A percentile compares a stretch with the other conserved stretches of the same genome.
Conservation (phyloP, 2,797 vertebrate genomes). For the Capromys pilorides region DNA sequence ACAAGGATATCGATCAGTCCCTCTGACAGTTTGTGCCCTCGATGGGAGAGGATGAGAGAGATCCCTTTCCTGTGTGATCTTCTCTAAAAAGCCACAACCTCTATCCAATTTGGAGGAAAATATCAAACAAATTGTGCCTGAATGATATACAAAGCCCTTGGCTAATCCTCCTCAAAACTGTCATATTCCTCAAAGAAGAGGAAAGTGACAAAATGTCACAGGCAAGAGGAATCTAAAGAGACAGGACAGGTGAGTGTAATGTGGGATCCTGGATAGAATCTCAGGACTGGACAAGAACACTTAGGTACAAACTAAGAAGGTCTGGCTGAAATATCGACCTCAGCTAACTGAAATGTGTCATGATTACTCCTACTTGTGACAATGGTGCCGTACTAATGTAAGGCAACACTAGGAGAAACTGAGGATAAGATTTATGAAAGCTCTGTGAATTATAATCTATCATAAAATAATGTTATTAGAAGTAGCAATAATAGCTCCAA, state of each 20-base stretch:
- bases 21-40: neutral
- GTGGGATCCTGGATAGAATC: neutral
- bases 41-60: neutral
- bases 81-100: neutral
- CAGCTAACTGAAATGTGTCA: neutral
- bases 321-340: neutral
- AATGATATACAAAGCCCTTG: neutral
- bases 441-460: neutral
- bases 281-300: neutral
- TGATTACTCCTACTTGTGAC: neutral
- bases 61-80: neutral
- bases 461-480: neutral
- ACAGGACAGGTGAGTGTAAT: neutral
- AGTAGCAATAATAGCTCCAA: neutral
- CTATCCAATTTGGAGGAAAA: neutral
- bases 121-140: neutral
- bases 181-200: constrained; percentile 9
- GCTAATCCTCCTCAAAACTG: neutral
- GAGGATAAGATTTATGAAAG: neutral
- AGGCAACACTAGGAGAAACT: neutral
- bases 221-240: neutral
- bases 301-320: neutral
- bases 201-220: neutral
- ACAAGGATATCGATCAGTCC: neutral
- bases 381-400: neutral